A percentile compares a stretch with the other conserved stretches of the same genome.
Conservation (phyloP, 1,140 invertebrate species). For the Calosoma granatense region DNA sequence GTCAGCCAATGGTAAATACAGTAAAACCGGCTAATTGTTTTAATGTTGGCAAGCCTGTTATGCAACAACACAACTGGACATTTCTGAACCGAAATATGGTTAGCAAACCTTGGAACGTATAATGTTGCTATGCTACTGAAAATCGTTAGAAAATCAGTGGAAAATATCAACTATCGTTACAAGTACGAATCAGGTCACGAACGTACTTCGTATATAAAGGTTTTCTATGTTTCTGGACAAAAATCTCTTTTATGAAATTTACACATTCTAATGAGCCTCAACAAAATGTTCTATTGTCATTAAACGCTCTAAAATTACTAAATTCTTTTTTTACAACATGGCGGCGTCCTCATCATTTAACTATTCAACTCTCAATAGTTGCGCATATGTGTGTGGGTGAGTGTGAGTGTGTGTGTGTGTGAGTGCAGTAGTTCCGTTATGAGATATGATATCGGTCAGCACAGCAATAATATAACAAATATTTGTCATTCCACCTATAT, state of each 20-base stretch:
- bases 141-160: no score
- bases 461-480: constrained; percentile 1
- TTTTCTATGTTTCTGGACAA: not conserved
- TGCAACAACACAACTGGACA: no score
- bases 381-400: not conserved
- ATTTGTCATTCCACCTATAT: no score
- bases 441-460: constrained; percentile 5
- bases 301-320: not conserved
- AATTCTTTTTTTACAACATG: not conserved
- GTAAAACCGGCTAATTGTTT: no score
- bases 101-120: no score
- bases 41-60: no score
- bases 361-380: not conserved
- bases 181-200: not conserved
- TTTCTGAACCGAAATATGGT: no score
- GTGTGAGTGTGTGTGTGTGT: no score
- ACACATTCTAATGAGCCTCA: constrained; percentile 2
- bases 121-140: no score
- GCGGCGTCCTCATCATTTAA: not conserved
- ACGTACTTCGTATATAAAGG: not conserved
- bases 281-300: constrained; percentile 6
- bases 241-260: not conserved
- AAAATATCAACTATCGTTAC: no score
- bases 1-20: no score
- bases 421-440: not conserved